phyloP scores from a whole-genome alignment of 1,140 invertebrate species.

The Drosophila kanapiae region DNA sequence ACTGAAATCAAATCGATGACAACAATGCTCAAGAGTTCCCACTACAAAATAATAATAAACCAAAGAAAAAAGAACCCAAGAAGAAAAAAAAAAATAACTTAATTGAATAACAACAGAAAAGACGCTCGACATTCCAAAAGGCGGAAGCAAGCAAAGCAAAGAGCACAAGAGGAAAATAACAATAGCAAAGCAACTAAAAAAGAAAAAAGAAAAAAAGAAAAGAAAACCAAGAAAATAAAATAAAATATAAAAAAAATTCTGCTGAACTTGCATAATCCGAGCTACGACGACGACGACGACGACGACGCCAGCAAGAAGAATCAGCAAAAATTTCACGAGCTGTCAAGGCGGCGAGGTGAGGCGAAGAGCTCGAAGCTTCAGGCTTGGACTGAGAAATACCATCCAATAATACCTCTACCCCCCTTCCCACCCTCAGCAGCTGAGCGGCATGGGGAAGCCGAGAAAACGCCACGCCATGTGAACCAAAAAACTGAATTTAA shows the following conservation, averaged over 20 bases:
- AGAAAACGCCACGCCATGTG: constrained; percentile 31
- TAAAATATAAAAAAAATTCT: constrained; percentile 40
- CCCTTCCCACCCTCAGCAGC: neutral
- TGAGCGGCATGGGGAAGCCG: neutral
- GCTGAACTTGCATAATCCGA: constrained; percentile 73
- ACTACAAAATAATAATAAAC: constrained; percentile 23
- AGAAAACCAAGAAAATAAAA: constrained; percentile 30
- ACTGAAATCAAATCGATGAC: constrained; percentile 40
- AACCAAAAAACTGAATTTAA: constrained; percentile 46
- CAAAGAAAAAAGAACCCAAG: constrained; percentile 8
- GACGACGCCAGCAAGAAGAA: constrained; percentile 29
- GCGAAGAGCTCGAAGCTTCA: neutral
- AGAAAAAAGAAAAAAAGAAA: constrained; percentile 28
- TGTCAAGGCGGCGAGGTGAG: constrained; percentile 10
- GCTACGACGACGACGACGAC: constrained; percentile 2
- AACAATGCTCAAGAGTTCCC: constrained; percentile 26
- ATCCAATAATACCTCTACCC: neutral
- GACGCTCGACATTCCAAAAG: constrained; percentile 64
- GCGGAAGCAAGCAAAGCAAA: constrained; percentile 34
- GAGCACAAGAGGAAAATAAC: constrained; percentile 36
- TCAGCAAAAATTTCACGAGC: constrained; percentile 58
- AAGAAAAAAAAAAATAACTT: constrained; percentile 26
- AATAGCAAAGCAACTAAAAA: constrained; percentile 28
- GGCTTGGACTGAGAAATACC: constrained; percentile 15
- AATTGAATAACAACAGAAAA: constrained; percentile 72